phyloP scores from a whole-genome alignment of 2,113 vertebrate genomes.

The Phalacrocorax pelagicus region DNA sequence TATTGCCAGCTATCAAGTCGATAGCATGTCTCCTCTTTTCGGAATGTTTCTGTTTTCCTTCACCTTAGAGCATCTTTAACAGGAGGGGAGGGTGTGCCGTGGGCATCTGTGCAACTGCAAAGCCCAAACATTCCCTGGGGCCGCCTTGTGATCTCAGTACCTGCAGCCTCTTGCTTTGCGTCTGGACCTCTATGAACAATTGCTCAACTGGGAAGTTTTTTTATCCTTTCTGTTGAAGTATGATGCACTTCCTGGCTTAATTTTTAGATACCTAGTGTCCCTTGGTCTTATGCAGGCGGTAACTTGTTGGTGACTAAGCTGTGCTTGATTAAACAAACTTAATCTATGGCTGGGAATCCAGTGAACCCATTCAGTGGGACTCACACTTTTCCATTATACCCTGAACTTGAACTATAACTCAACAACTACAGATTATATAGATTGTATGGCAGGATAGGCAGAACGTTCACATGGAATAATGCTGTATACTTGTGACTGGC shows the following conservation, averaged over 20 bases:
- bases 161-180: neutral
- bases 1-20: neutral
- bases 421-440: neutral
- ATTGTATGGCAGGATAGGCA: neutral
- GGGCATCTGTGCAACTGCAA: neutral
- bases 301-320: neutral
- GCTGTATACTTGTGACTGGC: neutral
- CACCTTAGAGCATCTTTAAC: neutral
- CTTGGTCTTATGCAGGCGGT: neutral
- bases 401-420: neutral
- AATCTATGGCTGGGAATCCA: neutral
- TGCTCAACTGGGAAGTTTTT: neutral
- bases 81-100: neutral
- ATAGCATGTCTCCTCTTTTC: neutral
- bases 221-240: neutral
- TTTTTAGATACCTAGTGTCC: neutral
- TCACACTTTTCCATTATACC: neutral
- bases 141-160: neutral
- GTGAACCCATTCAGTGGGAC: neutral
- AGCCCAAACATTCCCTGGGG: neutral
- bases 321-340: neutral
- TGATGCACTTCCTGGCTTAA: neutral
- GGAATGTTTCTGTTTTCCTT: neutral
- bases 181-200: neutral
- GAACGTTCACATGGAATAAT: neutral